Conservation (phyloP, 1,140 invertebrate species). For the Hycleus phaleratus region DNA sequence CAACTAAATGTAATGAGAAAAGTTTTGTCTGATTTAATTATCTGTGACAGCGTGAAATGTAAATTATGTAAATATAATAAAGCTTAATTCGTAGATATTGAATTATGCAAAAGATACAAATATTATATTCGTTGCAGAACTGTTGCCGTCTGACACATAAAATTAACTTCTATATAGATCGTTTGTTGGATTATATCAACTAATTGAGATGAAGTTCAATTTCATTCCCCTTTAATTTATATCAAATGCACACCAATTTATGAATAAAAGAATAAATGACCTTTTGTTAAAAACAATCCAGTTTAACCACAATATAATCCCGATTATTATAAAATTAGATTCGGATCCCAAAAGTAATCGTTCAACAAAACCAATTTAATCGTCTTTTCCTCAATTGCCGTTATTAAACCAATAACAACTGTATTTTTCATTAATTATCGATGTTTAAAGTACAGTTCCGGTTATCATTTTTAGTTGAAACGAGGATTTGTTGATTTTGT, state of each 20-base stretch:
- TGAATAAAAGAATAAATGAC: slow-evolving; percentile 16
- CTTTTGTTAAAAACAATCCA: slow-evolving; percentile 8
- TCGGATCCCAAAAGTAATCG: background rate
- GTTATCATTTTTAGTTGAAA: too few species aligned
- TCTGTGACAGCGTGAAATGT: slow-evolving; percentile 25
- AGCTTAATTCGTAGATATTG: slow-evolving; percentile 29
- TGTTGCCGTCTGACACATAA: slow-evolving; percentile 6
- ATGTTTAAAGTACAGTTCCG: too few species aligned
- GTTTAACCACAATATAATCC: slow-evolving; percentile 9
- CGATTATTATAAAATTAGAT: slow-evolving; percentile 3
- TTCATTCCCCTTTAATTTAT: slow-evolving; percentile 3
- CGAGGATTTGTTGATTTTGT: too few species aligned
- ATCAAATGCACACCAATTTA: background rate
- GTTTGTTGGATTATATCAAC: slow-evolving; percentile 11
- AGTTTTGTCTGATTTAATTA: slow-evolving; percentile 29
- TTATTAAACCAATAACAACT: too few species aligned
- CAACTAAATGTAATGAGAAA: slow-evolving; percentile 27
- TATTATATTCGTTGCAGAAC: slow-evolving; percentile 17
- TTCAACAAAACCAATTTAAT: too few species aligned
- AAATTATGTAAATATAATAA: slow-evolving; percentile 31
- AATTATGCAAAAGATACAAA: slow-evolving; percentile 30
- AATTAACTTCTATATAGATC: slow-evolving; percentile 9
- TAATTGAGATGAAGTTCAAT: slow-evolving; percentile 21
- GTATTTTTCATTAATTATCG: too few species aligned
- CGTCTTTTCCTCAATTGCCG: too few species aligned